Evolutionary conservation across 2,888 invertebrate genomes (phyloP).

Genomic region (Apotomis turbidana): DNA sequence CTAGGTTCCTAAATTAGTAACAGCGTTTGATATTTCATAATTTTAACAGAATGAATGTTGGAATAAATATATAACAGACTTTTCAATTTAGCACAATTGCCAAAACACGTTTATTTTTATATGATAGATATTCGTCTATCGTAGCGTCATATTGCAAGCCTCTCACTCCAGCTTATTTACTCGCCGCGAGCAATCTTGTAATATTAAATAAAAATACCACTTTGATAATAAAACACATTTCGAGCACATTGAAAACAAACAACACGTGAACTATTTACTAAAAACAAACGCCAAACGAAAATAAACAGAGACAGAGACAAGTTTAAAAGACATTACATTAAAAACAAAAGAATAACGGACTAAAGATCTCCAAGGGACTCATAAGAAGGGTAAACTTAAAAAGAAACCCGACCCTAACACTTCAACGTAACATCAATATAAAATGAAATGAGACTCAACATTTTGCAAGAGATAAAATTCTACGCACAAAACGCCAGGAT

Average conservation of each 20-base stretch:
- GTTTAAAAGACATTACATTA: constrained; percentile 40
- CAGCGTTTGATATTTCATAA: too few relatives aligned
- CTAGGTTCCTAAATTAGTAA: too few relatives aligned
- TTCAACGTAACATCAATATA: constrained; percentile 50
- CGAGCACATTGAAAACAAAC: neutral
- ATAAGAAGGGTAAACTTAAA: constrained; percentile 41
- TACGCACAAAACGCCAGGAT: constrained; percentile 37
- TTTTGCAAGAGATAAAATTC: constrained; percentile 42
- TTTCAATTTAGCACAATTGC: neutral
- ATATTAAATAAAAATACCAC: neutral
- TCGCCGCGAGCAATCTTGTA: neutral
- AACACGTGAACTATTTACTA: neutral
- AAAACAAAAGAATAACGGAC: constrained; percentile 40
- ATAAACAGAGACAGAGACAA: constrained; percentile 10
- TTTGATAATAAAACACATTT: neutral
- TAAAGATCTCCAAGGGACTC: constrained; percentile 40
- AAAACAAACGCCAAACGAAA: constrained; percentile 4
- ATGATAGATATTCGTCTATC: neutral
- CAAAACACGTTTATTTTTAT: neutral
- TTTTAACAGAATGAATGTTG: too few relatives aligned
- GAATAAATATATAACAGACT: too few relatives aligned
- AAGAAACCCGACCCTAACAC: constrained; percentile 42
- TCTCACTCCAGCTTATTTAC: neutral
- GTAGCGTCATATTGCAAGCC: neutral
- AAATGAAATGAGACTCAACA: constrained; percentile 48